Conservation (phyloP, 1,140 invertebrate species). For the Chlorops oryzae region DNA sequence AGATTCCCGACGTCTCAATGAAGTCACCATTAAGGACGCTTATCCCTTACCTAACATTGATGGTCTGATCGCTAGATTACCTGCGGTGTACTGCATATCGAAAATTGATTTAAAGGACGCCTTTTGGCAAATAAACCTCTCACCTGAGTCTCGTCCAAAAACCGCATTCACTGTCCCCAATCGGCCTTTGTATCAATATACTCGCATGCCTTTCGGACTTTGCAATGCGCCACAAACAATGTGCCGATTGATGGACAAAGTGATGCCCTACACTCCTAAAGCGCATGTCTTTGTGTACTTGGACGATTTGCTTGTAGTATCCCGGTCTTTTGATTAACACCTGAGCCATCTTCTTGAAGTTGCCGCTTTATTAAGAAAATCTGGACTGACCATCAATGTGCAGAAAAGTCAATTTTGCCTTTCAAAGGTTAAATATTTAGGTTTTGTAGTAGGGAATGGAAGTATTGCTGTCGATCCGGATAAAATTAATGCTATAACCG, state of each 20-base stretch:
- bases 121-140: slow-evolving; percentile 39
- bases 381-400: slow-evolving; percentile 5
- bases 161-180: slow-evolving; percentile 49
- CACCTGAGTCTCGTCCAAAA: slow-evolving; percentile 25
- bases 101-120: slow-evolving; percentile 35
- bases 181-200: slow-evolving; percentile 45
- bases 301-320: slow-evolving; percentile 28
- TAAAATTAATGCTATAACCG: slow-evolving; percentile 8
- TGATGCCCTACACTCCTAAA: slow-evolving; percentile 11
- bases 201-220: slow-evolving; percentile 48
- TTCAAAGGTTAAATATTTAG: slow-evolving; percentile 12
- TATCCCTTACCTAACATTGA: slow-evolving; percentile 21
- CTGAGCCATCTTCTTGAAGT: slow-evolving; percentile 14
- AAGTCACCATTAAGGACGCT: neutral
- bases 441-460: slow-evolving; percentile 15
- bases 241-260: slow-evolving; percentile 14
- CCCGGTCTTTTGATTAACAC: slow-evolving; percentile 22
- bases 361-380: slow-evolving; percentile 2
- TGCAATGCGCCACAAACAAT: slow-evolving; percentile 31
- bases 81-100: slow-evolving; percentile 13
- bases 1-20: neutral
- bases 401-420: slow-evolving; percentile 13
- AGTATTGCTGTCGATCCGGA: slow-evolving; percentile 10
- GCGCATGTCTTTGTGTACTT: slow-evolving; percentile 28
- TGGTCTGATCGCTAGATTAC: slow-evolving; percentile 18